A percentile compares a stretch with the other conserved stretches of the same genome.
Conservation (phyloP, 2,888 invertebrate genomes). For the Griposia aprilina region DNA sequence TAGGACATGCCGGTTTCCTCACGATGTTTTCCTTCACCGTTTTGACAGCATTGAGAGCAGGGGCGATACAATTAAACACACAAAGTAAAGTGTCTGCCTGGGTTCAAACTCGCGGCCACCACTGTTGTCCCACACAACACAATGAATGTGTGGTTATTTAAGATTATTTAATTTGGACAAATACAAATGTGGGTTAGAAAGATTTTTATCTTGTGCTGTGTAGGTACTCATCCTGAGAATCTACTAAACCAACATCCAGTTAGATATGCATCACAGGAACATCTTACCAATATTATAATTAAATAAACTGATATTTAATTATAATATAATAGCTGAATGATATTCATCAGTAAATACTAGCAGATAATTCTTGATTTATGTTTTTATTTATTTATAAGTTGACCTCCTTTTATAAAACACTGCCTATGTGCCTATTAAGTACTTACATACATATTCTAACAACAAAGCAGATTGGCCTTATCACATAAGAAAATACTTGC, state of each 20-base stretch:
- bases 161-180: not conserved
- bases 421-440: not conserved
- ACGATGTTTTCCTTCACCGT: too few relatives aligned
- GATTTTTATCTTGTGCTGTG: not conserved
- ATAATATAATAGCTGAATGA: not conserved
- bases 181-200: not conserved
- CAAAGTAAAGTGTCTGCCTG: too few relatives aligned
- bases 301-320: not conserved
- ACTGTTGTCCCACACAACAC: not conserved
- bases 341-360: not conserved
- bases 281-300: not conserved
- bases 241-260: not conserved
- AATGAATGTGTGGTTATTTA: slow-evolving; percentile 2
- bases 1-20: too few relatives aligned
- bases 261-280: not conserved
- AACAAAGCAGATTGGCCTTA: not conserved
- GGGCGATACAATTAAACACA: too few relatives aligned
- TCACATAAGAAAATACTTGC: not conserved
- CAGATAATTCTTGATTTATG: not conserved
- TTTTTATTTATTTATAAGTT: not conserved
- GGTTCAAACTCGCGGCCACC: too few relatives aligned
- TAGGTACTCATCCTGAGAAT: not conserved
- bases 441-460: not conserved
- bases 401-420: not conserved
- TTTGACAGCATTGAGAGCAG: too few relatives aligned